Conservation (phyloP, 2,888 invertebrate species). For the Perizoma flavofasciatum region DNA sequence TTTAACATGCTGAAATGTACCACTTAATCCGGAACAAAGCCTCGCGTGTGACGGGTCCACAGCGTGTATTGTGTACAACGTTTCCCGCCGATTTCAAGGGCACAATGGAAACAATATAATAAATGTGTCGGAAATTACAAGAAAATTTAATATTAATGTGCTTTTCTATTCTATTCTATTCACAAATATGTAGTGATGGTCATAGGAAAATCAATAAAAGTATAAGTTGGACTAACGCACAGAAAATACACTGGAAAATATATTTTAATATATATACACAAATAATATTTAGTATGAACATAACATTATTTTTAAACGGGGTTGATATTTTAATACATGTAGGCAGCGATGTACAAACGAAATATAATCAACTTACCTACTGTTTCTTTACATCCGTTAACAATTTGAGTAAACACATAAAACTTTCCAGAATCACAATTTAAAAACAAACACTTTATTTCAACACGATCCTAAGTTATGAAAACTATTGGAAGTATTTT, state of each 20-base stretch:
- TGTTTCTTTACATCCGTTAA: conserved; percentile 15
- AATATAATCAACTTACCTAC: conserved; percentile 7
- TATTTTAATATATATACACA: not conserved
- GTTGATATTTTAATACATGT: too few species aligned
- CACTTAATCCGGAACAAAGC: conserved; percentile 52
- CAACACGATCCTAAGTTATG: conserved; percentile 3
- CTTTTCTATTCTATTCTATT: conserved; percentile 40
- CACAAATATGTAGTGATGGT: not conserved
- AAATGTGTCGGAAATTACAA: conserved; percentile 48
- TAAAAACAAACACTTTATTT: conserved; percentile 1
- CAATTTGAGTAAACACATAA: not conserved
- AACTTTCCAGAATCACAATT: conserved; percentile 5
- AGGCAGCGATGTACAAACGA: not conserved
- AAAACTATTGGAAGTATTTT: conserved; percentile 15
- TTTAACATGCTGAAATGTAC: conserved; percentile 45
- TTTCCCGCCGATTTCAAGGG: conserved; percentile 47
- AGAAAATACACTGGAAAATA: not conserved
- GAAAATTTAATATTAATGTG: conserved; percentile 47
- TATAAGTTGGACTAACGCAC: too few species aligned
- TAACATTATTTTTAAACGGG: too few species aligned
- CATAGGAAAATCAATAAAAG: too few species aligned
- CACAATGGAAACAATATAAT: conserved; percentile 52
- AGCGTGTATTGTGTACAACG: conserved; percentile 35
- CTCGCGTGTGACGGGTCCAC: conserved; percentile 53
- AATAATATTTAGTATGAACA: not conserved